These are phyloP conservation scores for Calliopum simillimum DNA, from an alignment of 2,888 invertebrate genomes.

Conservation along the genomic window DNA sequence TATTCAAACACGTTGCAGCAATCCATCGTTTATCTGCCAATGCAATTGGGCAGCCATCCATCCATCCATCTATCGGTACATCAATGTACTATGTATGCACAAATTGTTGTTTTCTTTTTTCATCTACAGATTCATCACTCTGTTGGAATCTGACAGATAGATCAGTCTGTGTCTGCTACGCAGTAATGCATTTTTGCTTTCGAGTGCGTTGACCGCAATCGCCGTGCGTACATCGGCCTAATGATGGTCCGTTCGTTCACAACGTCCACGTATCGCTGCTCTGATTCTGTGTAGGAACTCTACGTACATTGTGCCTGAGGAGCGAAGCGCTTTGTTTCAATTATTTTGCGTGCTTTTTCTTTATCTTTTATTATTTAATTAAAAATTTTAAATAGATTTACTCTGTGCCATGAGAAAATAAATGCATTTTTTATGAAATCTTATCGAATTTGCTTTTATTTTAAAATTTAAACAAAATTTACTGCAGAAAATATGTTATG, in stretches of 20 bases:
- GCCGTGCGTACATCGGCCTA: background rate
- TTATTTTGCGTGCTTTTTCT: slow-evolving; percentile 12
- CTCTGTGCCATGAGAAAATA: background rate
- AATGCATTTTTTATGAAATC: background rate
- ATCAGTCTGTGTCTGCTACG: background rate
- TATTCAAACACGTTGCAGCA: background rate
- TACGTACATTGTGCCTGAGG: no score
- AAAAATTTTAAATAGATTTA: slow-evolving; percentile 12
- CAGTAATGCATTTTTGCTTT: slow-evolving; percentile 8
- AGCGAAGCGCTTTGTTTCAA: background rate
- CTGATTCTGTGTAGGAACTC: no score
- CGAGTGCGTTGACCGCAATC: background rate
- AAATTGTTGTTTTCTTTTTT: background rate
- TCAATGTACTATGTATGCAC: background rate
- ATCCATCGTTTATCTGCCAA: no score
- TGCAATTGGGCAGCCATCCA: no score
- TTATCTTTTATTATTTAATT: slow-evolving; percentile 11
- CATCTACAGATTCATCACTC: background rate
- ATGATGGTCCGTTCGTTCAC: no score
- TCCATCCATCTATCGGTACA: background rate
- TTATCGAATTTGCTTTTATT: background rate
- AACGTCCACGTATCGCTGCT: no score
- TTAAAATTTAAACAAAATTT: background rate
- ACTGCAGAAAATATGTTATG: background rate
- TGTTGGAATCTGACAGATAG: slow-evolving; percentile 2